A percentile compares a stretch with the other conserved stretches of the same genome.
phyloP scores from a whole-genome alignment of 2,888 invertebrate genomes.

The Drosophila paucipuncta region DNA sequence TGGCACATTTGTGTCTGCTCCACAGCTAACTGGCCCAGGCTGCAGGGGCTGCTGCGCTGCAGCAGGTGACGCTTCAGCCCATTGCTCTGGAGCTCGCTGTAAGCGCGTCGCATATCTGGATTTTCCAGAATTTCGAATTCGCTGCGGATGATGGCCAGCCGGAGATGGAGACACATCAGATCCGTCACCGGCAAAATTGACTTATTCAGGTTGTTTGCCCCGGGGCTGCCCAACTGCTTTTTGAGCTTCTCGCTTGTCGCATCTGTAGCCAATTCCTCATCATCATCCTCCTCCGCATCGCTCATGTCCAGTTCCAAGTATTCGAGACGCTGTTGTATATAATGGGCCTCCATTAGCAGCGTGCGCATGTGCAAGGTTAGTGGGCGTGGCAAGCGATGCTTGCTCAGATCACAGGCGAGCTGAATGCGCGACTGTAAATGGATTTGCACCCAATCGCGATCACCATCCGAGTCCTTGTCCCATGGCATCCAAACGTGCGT shows the following conservation, averaged over 20 bases:
- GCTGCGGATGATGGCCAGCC: constrained; percentile 87
- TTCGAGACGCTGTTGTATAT: constrained; percentile 86
- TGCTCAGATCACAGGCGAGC: constrained; percentile 87
- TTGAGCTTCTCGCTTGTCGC: constrained; percentile 48
- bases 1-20: constrained; percentile 64
- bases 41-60: constrained; percentile 27
- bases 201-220: constrained; percentile 76
- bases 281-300: constrained; percentile 82
- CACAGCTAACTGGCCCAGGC: neutral
- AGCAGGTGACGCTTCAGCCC: constrained; percentile 45
- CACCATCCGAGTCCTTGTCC: constrained; percentile 88
- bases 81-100: constrained; percentile 80
- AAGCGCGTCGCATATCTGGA: constrained; percentile 87
- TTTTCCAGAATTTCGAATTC: constrained; percentile 88
- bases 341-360: constrained; percentile 86
- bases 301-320: constrained; percentile 84
- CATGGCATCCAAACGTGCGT: constrained; percentile 88
- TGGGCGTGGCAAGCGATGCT: constrained; percentile 86
- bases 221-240: constrained; percentile 54
- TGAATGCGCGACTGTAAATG: constrained; percentile 87
- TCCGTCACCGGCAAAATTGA: constrained; percentile 85
- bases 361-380: constrained; percentile 86
- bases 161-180: constrained; percentile 87
- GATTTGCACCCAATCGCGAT: constrained; percentile 86
- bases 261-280: constrained; percentile 57